Percentiles rank a stretch among this genome's conserved stretches.
Conservation (phyloP, 2,797 vertebrate species). For the Lacerta viridis region DNA sequence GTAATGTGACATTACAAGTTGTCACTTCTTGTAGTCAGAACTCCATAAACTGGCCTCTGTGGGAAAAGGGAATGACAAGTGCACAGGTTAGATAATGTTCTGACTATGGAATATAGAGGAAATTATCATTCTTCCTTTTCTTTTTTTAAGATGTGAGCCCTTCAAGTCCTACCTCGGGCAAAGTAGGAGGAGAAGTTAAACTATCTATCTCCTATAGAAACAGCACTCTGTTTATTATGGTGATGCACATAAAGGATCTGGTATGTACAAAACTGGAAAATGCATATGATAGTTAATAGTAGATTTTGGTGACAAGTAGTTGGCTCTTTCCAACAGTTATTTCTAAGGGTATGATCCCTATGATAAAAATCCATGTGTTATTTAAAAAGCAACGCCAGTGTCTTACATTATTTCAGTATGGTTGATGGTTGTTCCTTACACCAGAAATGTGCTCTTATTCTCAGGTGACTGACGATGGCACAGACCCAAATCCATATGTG, state of each 20-base stretch:
- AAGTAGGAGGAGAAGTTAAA: slow-evolving; percentile 96
- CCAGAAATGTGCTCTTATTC: slow-evolving; percentile 49
- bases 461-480: slow-evolving; percentile 94
- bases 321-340: neutral
- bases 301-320: neutral
- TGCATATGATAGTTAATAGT: neutral
- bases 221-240: slow-evolving; percentile 97
- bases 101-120: neutral
- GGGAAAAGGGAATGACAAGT: neutral
- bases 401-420: neutral
- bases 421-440: neutral
- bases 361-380: neutral
- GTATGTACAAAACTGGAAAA: slow-evolving; percentile 77
- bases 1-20: neutral
- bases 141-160: slow-evolving; percentile 83
- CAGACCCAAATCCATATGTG: slow-evolving; percentile 97
- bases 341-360: neutral
- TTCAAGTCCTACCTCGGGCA: slow-evolving; percentile 89
- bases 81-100: neutral
- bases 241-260: slow-evolving; percentile 98
- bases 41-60: neutral
- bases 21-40: neutral
- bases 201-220: slow-evolving; percentile 97
- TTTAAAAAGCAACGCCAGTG: neutral
- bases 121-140: slow-evolving; percentile 15